Evolutionary conservation across 2,113 vertebrate species (phyloP), one percentile per base, ranked within the genome.

Genomic region (Tamias sibiricus): DNA sequence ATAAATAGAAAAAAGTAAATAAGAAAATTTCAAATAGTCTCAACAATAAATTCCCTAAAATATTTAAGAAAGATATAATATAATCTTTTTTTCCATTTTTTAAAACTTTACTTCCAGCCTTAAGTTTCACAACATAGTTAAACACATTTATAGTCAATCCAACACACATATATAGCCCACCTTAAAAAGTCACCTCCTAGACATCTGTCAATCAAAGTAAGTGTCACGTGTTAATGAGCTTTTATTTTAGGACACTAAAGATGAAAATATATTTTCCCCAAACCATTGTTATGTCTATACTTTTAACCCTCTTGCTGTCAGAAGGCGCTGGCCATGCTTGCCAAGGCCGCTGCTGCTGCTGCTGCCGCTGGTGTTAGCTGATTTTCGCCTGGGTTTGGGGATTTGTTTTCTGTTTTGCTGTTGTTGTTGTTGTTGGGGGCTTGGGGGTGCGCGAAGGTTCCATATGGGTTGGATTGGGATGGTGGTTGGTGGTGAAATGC

Each of bases 241-340:
- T 98, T 97, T 89, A 88, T 91, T 98, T 95, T 96, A 89, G 95
- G 95, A 95, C 42, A 13, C 16, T 87, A 16, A 49, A 47, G 93
- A 47, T 40, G 77, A 91, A 96, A 95, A 92, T 35, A 1, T 72
- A 32, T 85, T 98, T 22, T 64, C 52, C 54, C 47, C 32, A 52
- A 87, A 95, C 54, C 59, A 82, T 85, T n/a, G 94, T 95, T 98
- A 90, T 8, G 12, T 98, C 98, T 98, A 98, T 98, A 98, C 98
- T 98, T 98, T 98, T 97, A 98, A 98, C 98, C 98, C 98, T 98
- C 98, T 97, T 96, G 98, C 98, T 92, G 98, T 98, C 97, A 95
- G 96, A 86, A 98, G 96, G 98, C 98, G 93, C 97, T 37, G 98
- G 97, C 97, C 96, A 71, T 87, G 88, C 94, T 97, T 88, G 90